Base-by-base conservation (phyloP, 2,888 invertebrate species). In the Euclidia mi region DNA sequence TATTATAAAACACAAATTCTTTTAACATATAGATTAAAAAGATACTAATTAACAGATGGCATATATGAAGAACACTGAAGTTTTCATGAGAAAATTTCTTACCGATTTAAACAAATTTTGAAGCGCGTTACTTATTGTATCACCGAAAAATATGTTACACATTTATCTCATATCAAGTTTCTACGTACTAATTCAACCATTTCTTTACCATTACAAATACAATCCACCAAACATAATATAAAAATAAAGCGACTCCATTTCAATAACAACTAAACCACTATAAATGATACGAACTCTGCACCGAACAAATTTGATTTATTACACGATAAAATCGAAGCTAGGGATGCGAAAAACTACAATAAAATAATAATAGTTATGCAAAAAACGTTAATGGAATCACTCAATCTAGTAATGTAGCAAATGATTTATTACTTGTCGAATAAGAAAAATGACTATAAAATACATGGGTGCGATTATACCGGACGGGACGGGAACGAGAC, bases 371-470 rank as follows among this genome's bases (percentile, higher is more conserved):
- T 88, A 82, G 85, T 87, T 89, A 93, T 93, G 93, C 92, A 92
- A 92, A 92, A 92, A 85, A 78, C 73, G 70, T 79, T 92, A 92
- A 92, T 93, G 92, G 92, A 89, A 91, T 90, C 92, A 85, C 85
- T 93, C 91, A 91, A 92, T 93, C 91, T 88, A 90, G 88, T 94
- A 94, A 93, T 92, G 92, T 88, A 85, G 76, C 89, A 85, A 82
- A 82, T 92, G 92, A 94, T 94, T 93, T 93, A 94, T 94, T 87
- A 84, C 85, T 79, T 78, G 74, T 82, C 82, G 85, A 87, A 87
- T 87, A 92, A 93, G 93, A 94, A 94, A 93, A 93, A 94, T 93
- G 89, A 90, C 84, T 91, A 85, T 84, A 90, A 91, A 91, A 89
- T 82, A 91, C 83, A 81, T 59, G 38, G 70, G 15, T 41, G 9